Evolutionary conservation across 1,140 invertebrate species (phyloP).

Genomic region (Temnothorax longispinosus): DNA sequence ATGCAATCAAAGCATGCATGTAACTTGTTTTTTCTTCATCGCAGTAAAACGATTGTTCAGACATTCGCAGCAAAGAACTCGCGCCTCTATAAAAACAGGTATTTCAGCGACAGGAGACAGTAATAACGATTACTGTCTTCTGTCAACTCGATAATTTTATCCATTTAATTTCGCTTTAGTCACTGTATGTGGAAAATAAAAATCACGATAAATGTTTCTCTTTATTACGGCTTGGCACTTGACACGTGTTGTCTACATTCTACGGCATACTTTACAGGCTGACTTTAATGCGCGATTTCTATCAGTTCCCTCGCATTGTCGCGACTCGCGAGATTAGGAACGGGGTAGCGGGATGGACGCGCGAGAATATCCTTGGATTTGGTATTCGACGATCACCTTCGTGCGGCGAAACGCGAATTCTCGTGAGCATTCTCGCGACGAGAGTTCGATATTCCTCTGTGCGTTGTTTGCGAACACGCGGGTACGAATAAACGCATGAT

Average conservation of each 20-base stretch:
- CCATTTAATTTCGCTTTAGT: background rate
- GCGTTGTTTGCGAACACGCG: slow-evolving; percentile 38
- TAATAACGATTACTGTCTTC: background rate
- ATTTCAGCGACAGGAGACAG: background rate
- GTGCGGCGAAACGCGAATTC: slow-evolving; percentile 58
- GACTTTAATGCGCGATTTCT: slow-evolving; percentile 29
- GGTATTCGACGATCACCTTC: slow-evolving; percentile 46
- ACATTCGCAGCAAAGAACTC: background rate
- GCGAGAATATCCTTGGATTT: slow-evolving; percentile 42
- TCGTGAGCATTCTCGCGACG: background rate
- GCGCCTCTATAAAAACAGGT: background rate
- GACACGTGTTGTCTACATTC: background rate
- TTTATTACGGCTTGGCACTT: background rate
- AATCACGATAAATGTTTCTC: background rate
- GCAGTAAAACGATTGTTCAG: background rate
- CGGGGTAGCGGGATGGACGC: background rate
- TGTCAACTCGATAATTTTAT: background rate
- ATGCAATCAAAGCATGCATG: background rate
- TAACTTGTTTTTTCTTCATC: background rate
- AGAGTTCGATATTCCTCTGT: slow-evolving; percentile 43
- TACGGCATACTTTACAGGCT: background rate
- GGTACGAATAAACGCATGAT: background rate
- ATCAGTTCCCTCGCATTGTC: slow-evolving; percentile 20
- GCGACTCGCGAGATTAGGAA: slow-evolving; percentile 31
- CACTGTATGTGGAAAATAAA: background rate